Conservation (phyloP, 2,113 vertebrate genomes). For the Limnothrissa miodon region DNA sequence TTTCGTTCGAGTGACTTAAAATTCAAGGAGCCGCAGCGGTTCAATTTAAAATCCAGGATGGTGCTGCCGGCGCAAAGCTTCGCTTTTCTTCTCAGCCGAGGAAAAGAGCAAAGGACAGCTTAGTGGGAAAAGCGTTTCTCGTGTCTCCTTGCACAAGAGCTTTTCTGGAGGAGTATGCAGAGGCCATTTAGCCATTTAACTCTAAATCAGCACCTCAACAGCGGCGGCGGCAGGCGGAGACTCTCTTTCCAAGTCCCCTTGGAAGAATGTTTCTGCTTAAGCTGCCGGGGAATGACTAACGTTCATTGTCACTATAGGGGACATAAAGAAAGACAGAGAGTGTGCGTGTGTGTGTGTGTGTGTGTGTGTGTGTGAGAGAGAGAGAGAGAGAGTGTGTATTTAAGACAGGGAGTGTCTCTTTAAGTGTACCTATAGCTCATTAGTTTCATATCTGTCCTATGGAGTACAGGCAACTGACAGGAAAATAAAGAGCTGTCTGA, state of each 20-base stretch:
- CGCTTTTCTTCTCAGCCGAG: not conserved
- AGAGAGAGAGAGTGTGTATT: conserved; percentile 23
- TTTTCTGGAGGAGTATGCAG: conserved; percentile 8
- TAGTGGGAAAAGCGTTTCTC: conserved; percentile 19
- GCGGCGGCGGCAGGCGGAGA: not conserved
- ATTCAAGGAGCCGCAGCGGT: not conserved
- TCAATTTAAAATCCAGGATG: conserved; percentile 1
- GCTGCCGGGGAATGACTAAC: not conserved
- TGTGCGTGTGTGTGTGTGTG: not conserved
- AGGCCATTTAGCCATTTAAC: conserved; percentile 8
- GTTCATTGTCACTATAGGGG: conserved; percentile 16
- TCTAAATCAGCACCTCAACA: not conserved
- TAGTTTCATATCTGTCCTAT: conserved; percentile 53
- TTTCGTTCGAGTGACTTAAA: not conserved
- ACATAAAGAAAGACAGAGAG: conserved; percentile 20
- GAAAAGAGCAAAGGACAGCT: conserved; percentile 31
- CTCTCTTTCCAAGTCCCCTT: not conserved
- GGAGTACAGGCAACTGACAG: conserved; percentile 51
- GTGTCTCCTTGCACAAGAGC: not conserved
- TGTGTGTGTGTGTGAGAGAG: not conserved
- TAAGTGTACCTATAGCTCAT: conserved; percentile 49
- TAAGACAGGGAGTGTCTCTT: conserved; percentile 34
- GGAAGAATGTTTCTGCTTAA: conserved; percentile 12
- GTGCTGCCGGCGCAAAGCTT: not conserved
- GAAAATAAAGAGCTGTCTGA: conserved; percentile 49